Percentiles rank a stretch among this genome's conserved stretches.
phyloP scores from a whole-genome alignment of 2,888 invertebrate species.

The Nephrotoma appendiculata region DNA sequence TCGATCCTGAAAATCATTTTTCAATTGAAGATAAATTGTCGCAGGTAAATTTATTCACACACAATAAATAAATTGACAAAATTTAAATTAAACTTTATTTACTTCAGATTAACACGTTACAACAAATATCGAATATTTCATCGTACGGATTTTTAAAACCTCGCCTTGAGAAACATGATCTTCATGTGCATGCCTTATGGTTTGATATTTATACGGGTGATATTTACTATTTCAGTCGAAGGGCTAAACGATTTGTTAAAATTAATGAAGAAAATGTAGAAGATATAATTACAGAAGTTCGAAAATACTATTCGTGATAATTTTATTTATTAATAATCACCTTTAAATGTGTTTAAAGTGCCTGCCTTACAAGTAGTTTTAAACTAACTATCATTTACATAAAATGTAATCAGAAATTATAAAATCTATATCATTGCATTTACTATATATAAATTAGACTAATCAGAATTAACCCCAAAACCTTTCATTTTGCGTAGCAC shows the following conservation, averaged over 20 bases:
- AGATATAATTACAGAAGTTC: slow-evolving; percentile 58
- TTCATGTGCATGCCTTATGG: slow-evolving; percentile 91
- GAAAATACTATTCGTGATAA: slow-evolving; percentile 57
- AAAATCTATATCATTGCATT: background rate
- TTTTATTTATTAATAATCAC: background rate
- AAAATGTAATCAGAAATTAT: background rate
- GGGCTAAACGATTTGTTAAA: slow-evolving; percentile 68
- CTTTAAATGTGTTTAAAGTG: background rate
- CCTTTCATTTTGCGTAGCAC: background rate
- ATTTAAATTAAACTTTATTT: slow-evolving; percentile 19
- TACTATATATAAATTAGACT: background rate
- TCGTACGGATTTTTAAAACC: slow-evolving; percentile 82
- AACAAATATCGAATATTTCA: slow-evolving; percentile 84
- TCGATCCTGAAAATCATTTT: slow-evolving; percentile 85
- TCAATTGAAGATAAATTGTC: slow-evolving; percentile 83
- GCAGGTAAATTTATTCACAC: slow-evolving; percentile 43
- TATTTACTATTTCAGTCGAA: slow-evolving; percentile 85
- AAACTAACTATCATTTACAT: background rate
- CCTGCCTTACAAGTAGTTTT: background rate
- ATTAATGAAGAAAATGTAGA: slow-evolving; percentile 73
- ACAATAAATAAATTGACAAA: background rate
- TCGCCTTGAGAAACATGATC: slow-evolving; percentile 61
- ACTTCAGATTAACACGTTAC: slow-evolving; percentile 65
- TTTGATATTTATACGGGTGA: slow-evolving; percentile 96
- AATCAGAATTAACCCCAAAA: background rate